Evolutionary conservation across 2,113 vertebrate species (phyloP), one percentile per base, ranked within the genome.

Genomic region (Lanius ludovicianus): DNA sequence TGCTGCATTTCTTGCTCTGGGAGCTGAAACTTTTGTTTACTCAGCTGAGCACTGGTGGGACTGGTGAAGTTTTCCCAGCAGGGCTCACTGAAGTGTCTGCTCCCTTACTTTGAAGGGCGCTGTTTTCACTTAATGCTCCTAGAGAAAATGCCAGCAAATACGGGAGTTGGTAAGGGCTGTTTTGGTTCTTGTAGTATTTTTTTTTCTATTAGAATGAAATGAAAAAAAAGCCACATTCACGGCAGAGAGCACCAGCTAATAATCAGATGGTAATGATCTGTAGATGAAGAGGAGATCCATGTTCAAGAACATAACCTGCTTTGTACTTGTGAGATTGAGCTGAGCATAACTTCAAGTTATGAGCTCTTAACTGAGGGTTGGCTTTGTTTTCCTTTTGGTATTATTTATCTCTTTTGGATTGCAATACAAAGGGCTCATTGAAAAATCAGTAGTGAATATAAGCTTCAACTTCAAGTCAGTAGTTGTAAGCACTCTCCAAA

Each of bases 361-460:
- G 28, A 62, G 64, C 57, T 71, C 35, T 71, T 77, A 62, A 41
- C 75, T 92, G 15, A 25, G 82, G 41, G 15, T 41, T 70, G 35
- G 7, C 2, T 31, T 67, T 50, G 5, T 53, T 81, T 90, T 47
- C 49, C 73, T 42, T 69, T 56, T 63, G 28, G 11, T 75, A 22
- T 90, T 90, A 78, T 84, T 93, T 94, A 13, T 84, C 39, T 76
- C 53, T 56, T 81, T 86, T 76, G 91, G 63, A 55, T 52, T 70
- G 50, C 28, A 57, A 37, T 81, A 39, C 55, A 78, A 75, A 27
- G 42, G 35, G 7, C 46, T 68, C 35, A 82, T 46, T 85, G 74
- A 91, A 95, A 90, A 90, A 73, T 69, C 68, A 63, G 84, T 88
- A 64, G 42, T 88, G 41, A 93, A 49, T 81, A 57, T 59, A 85